These are phyloP conservation scores for Mactra quadrangularis DNA, from an alignment of 1,140 invertebrate species.

Conservation along the genomic window DNA sequence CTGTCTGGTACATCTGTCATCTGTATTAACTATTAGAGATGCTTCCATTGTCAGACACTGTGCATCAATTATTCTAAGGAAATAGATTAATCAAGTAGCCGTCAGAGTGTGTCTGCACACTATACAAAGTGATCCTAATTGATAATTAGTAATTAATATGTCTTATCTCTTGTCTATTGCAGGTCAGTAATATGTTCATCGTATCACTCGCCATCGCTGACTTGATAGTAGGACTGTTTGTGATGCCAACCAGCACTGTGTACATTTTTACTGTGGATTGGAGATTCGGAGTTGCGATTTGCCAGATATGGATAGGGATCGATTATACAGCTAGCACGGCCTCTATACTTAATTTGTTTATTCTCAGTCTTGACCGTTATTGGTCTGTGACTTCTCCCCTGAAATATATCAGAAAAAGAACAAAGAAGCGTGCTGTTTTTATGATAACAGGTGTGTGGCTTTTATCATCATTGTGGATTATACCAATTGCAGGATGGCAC, in stretches of 20 bases:
- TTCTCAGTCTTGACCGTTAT: conserved; percentile 83
- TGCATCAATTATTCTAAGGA: neutral
- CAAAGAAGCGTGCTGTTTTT: conserved; percentile 85
- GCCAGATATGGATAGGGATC: conserved; percentile 84
- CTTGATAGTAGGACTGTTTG: conserved; percentile 87
- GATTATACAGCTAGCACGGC: conserved; percentile 88
- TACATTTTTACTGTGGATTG: conserved; percentile 87
- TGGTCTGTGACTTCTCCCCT: conserved; percentile 87
- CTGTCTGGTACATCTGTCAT: neutral
- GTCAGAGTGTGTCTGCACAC: neutral
- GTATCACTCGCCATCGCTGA: conserved; percentile 88
- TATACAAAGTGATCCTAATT: neutral
- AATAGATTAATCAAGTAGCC: neutral
- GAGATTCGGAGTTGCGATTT: conserved; percentile 86
- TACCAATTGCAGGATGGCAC: conserved; percentile 86
- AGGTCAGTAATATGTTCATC: conserved; percentile 89
- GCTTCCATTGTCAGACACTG: conserved; percentile 2
- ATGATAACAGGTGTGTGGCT: conserved; percentile 86
- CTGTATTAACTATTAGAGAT: neutral
- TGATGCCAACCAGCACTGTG: conserved; percentile 87
- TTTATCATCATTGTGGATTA: conserved; percentile 85
- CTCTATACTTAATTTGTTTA: conserved; percentile 87
- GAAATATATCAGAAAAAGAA: conserved; percentile 86
- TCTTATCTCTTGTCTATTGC: conserved; percentile 51
- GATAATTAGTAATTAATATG: neutral